Evolutionary conservation across 2,888 invertebrate species (phyloP).

Genomic region (Ophion slaviceki): DNA sequence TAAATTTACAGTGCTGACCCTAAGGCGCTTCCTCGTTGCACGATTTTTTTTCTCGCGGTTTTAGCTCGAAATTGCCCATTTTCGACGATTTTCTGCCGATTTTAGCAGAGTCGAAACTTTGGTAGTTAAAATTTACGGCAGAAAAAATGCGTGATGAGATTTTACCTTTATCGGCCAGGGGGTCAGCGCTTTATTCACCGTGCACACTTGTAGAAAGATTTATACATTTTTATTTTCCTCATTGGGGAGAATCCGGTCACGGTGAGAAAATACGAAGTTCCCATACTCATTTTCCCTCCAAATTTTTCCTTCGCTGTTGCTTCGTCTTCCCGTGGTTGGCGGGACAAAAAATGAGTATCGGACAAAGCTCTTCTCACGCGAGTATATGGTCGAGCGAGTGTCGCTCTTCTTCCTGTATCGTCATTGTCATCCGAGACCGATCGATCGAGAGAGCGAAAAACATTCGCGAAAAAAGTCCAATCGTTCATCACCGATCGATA

Average conservation of each 20-base stretch:
- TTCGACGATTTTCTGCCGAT: background rate
- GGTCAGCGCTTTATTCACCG: slow-evolving; percentile 54
- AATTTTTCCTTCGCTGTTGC: background rate
- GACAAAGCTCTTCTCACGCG: slow-evolving; percentile 19
- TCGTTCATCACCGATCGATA: background rate
- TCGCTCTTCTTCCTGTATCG: slow-evolving; percentile 53
- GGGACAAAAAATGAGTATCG: background rate
- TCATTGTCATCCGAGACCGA: slow-evolving; percentile 29
- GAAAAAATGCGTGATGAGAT: slow-evolving; percentile 1
- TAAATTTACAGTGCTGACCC: slow-evolving; percentile 51
- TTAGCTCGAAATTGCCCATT: background rate
- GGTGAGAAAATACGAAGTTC: slow-evolving; percentile 26
- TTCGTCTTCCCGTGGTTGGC: background rate
- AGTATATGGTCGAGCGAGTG: slow-evolving; percentile 44
- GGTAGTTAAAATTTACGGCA: background rate
- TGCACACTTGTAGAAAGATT: slow-evolving; percentile 46
- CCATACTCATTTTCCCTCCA: slow-evolving; percentile 1
- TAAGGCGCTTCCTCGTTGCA: background rate
- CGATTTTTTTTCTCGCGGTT: background rate
- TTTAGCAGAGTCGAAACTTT: slow-evolving; percentile 2
- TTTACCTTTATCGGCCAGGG: background rate
- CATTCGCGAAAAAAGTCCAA: background rate
- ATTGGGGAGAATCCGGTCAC: slow-evolving; percentile 57
- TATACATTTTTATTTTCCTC: slow-evolving; percentile 26
- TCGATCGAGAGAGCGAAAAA: slow-evolving; percentile 13